phyloP scores from a whole-genome alignment of 2,113 vertebrate species.

The Opisthocomus hoazin region DNA sequence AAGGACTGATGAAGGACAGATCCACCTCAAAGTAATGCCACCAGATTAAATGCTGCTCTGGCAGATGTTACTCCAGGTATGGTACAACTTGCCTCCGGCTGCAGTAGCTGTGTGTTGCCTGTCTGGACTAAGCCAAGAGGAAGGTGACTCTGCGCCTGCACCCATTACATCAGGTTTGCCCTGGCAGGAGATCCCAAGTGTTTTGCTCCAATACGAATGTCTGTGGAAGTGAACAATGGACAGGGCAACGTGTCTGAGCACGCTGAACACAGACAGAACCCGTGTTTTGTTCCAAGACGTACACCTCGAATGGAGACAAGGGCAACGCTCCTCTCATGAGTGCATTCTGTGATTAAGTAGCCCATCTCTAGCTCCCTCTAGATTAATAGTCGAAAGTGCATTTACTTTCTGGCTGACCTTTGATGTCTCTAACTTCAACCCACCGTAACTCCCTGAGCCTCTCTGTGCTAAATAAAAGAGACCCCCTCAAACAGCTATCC shows the following conservation, averaged over 20 bases:
- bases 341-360: not conserved
- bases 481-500: not conserved
- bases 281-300: not conserved
- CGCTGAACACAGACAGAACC: not conserved
- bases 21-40: not conserved
- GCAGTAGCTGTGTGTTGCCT: not conserved
- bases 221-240: not conserved
- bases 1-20: not conserved
- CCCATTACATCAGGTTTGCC: not conserved
- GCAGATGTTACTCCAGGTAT: not conserved
- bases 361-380: not conserved
- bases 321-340: not conserved
- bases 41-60: not conserved
- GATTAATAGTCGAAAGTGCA: not conserved
- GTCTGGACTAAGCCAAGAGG: not conserved
- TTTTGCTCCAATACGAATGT: not conserved
- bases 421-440: not conserved
- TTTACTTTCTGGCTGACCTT: not conserved
- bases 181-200: not conserved
- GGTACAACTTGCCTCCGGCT: not conserved
- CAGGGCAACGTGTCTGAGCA: not conserved
- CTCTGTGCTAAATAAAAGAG: not conserved
- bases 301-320: not conserved
- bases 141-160: not conserved
- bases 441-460: not conserved